These are phyloP conservation scores for Ornithoptera alexandrae DNA, from an alignment of 2,888 invertebrate species.

Conservation along the genomic window DNA sequence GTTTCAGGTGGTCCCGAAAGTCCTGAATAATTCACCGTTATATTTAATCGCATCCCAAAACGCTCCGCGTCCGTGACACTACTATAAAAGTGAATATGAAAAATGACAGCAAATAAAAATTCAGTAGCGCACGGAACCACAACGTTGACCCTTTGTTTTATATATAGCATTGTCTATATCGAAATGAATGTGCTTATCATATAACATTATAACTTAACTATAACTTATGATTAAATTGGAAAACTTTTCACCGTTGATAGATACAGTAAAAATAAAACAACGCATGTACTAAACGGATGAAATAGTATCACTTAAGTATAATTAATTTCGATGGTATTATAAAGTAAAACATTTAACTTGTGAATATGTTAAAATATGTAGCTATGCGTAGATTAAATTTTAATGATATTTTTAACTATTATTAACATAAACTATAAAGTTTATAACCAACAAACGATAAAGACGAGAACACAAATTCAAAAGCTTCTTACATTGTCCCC, in stretches of 20 bases:
- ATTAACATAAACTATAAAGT: no score
- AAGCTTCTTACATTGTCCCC: neutral
- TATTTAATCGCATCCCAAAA: constrained; percentile 64
- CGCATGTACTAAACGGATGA: no score
- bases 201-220: neutral
- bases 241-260: neutral
- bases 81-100: constrained; percentile 45
- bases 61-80: constrained; percentile 43
- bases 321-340: no score
- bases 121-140: constrained; percentile 22
- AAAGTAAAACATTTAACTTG: no score
- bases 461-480: neutral
- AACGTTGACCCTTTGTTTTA: constrained; percentile 1
- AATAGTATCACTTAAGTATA: no score
- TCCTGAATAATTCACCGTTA: constrained; percentile 74
- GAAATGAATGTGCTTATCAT: neutral
- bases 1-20: constrained; percentile 66
- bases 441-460: no score
- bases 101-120: constrained; percentile 45
- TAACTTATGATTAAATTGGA: neutral
- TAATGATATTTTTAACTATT: no score
- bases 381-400: no score
- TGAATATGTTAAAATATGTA: no score
- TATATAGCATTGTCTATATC: neutral
- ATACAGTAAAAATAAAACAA: neutral